These are phyloP conservation scores for Cybosia mesomella DNA, from an alignment of 2,888 invertebrate species.

Conservation along the genomic window DNA sequence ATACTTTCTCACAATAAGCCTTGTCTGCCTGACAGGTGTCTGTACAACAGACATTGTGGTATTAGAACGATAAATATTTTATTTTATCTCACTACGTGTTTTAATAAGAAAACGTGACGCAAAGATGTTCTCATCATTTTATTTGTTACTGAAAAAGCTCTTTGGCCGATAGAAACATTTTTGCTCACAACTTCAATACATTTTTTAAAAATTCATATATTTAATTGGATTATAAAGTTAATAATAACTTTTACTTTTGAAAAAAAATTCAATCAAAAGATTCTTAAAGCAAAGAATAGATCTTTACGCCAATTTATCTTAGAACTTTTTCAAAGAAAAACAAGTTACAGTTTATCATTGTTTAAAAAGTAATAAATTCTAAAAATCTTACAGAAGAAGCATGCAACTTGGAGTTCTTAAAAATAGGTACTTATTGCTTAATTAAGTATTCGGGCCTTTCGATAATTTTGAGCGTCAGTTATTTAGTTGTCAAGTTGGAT, in stretches of 20 bases:
- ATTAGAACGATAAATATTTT: constrained; percentile 34
- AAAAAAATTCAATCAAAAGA: background rate
- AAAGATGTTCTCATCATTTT: constrained; percentile 6
- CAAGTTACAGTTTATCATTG: constrained; percentile 24
- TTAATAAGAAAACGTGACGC: constrained; percentile 5
- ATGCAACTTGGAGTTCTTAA: background rate
- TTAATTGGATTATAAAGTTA: background rate
- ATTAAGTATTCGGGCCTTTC: background rate
- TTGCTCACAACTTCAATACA: background rate
- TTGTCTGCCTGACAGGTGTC: constrained; percentile 39
- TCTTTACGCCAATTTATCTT: constrained; percentile 12
- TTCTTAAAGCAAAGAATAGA: background rate
- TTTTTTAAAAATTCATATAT: background rate
- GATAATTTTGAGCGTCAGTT: background rate
- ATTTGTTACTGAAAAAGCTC: background rate
- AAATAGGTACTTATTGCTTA: background rate
- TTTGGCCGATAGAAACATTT: background rate
- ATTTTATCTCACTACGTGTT: constrained; percentile 23
- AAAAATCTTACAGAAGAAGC: constrained; percentile 6
- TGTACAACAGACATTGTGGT: constrained; percentile 27
- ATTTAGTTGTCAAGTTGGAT: background rate
- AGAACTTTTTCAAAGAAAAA: constrained; percentile 34
- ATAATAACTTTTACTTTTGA: background rate
- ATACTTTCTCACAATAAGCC: constrained; percentile 31
- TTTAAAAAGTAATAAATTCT: constrained; percentile 28